Percentiles rank a stretch among this genome's conserved stretches.
Evolutionary conservation across 2,113 vertebrate genomes (phyloP).

Genomic region (Dromaius novaehollandiae): DNA sequence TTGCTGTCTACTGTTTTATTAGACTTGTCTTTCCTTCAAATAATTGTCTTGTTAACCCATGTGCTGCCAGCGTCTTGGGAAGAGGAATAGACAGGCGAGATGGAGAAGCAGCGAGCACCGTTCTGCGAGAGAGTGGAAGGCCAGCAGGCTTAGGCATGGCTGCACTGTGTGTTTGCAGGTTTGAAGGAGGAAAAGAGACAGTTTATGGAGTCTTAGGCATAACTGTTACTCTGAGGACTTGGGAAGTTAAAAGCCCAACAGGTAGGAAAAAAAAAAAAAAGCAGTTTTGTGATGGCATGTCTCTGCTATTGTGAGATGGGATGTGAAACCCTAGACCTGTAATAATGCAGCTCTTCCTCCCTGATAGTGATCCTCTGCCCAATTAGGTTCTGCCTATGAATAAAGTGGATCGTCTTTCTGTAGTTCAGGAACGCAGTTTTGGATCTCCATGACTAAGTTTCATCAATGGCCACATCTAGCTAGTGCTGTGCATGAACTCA

Average conservation of each 20-base stretch:
- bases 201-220: background rate
- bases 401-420: background rate
- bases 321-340: background rate
- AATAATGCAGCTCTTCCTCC: background rate
- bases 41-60: constrained; percentile 10
- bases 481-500: background rate
- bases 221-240: background rate
- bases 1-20: constrained; percentile 59
- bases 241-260: background rate
- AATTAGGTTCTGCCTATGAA: background rate
- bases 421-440: background rate
- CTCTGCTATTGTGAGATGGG: background rate
- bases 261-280: background rate
- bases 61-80: background rate
- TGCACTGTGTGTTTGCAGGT: background rate
- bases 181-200: background rate
- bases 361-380: background rate
- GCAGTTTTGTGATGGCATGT: background rate
- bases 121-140: background rate
- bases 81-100: background rate
- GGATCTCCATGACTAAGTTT: background rate
- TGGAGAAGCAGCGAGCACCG: background rate
- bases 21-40: constrained; percentile 46
- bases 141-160: background rate
- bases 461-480: background rate